phyloP scores from a whole-genome alignment of 35 echinoderm and acorn worm genomes.

The Strongylocentrotus purpuratus region DNA sequence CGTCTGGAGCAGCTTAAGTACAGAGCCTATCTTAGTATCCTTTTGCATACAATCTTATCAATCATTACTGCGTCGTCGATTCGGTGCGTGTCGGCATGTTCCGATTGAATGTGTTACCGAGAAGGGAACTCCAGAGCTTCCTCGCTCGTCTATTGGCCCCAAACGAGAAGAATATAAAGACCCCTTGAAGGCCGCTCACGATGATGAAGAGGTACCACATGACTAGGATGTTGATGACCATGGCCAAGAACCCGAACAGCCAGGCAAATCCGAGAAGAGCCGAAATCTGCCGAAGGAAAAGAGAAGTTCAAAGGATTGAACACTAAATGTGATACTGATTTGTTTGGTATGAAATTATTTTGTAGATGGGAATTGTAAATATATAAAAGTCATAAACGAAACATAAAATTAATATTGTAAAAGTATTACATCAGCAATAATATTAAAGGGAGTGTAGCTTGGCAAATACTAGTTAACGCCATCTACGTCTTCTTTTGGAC shows the following conservation, averaged over 20 bases:
- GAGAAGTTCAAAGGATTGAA: too few species aligned
- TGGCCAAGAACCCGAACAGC: constrained; percentile 48
- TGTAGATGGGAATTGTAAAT: too few species aligned
- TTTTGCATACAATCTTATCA: too few species aligned
- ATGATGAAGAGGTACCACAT: constrained; percentile 54
- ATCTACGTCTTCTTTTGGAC: too few species aligned
- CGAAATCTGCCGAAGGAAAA: constrained; percentile 35
- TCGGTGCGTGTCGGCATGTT: background rate
- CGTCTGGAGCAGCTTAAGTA: too few species aligned
- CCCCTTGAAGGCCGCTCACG: constrained; percentile 40
- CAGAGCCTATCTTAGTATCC: too few species aligned
- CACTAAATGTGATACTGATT: background rate
- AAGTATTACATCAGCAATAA: too few species aligned
- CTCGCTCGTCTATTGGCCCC: constrained; percentile 38
- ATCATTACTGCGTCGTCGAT: background rate
- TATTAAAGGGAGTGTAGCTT: too few species aligned
- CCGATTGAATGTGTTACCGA: background rate
- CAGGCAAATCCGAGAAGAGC: constrained; percentile 63
- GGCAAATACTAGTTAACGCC: too few species aligned
- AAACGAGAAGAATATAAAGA: constrained; percentile 58
- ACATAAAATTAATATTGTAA: too few species aligned
- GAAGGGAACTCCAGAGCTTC: background rate
- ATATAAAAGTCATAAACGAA: too few species aligned
- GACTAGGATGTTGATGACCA: constrained; percentile 21
- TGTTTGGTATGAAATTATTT: too few species aligned